Evolutionary conservation across 1,140 invertebrate species (phyloP), one percentile per base, ranked within the genome.

Genomic region (Gyrodactylus salaris): DNA sequence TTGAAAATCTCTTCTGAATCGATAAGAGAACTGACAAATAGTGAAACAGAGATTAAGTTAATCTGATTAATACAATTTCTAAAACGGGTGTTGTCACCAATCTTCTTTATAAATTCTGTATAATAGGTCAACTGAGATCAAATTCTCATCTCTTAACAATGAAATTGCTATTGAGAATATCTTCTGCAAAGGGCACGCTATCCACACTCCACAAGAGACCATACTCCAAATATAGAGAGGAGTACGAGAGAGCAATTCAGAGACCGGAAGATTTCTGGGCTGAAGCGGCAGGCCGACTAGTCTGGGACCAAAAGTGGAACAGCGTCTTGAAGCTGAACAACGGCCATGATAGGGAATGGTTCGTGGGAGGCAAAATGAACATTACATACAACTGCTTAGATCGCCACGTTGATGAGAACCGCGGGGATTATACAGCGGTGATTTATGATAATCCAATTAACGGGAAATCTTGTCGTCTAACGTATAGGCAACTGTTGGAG

Each of bases 361-460:
- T 87, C 83, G 85, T 86, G 0, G 89, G 88, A 0, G 90, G 89
- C 1, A 86, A 92, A 81, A 78, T 92, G 77, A 94, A 91, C 76
- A 88, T 89, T 0, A 91, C 89, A 78, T 88, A 91, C 83, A 94
- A 94, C 81, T 87, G 89, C 0, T 81, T 94, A 0, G 91, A 95
- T 78, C 83, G 89, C 1, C 91, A 94, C 81, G 87, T 93, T 0
- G 82, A 84, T 20, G 84, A 84, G 0, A 89, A 89, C 0, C 82
- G 84, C 1, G 89, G 89, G 0, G 84, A 86, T 0, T 86, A 87
- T 78, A 79, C 86, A 0, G 90, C 90, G 0, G 80, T 95, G 1
- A 88, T 93, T 54, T 87, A 92, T 77, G 90, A 94, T 78, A 91
- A 88, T 74, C 89, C 90, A 0, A 80, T 91, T 27, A 90, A 88